phyloP scores from a whole-genome alignment of 2,113 vertebrate species.

The Gymnobelideus leadbeateri region DNA sequence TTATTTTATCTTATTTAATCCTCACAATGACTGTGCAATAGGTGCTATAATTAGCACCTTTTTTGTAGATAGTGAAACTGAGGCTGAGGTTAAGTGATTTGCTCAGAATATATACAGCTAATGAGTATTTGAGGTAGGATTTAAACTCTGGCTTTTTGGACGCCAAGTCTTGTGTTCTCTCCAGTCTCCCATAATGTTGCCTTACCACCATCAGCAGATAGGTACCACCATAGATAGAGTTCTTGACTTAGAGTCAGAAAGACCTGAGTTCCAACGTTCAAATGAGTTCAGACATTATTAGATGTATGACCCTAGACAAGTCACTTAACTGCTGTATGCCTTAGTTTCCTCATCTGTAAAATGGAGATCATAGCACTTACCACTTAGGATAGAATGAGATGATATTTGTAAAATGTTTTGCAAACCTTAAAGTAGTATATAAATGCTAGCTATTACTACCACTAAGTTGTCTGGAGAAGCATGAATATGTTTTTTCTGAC shows the following conservation, averaged over 20 bases:
- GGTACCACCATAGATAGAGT: background rate
- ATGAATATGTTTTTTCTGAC: slow-evolving; percentile 16
- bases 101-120: background rate
- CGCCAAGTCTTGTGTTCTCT: background rate
- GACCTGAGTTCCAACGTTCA: background rate
- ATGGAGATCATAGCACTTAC: background rate
- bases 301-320: background rate
- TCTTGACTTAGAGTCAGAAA: background rate
- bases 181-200: background rate
- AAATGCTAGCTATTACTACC: background rate
- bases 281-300: background rate
- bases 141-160: background rate
- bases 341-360: background rate
- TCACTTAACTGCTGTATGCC: background rate
- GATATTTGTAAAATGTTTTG: background rate
- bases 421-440: background rate
- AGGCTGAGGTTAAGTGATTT: background rate
- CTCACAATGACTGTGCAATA: background rate
- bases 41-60: background rate
- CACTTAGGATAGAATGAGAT: background rate
- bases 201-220: background rate
- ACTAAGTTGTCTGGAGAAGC: background rate
- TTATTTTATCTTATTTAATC: background rate
- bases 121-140: background rate
- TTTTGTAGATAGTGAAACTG: background rate